Base-by-base conservation (phyloP, 2,797 vertebrate species). In the Takifugu ocellatus region DNA sequence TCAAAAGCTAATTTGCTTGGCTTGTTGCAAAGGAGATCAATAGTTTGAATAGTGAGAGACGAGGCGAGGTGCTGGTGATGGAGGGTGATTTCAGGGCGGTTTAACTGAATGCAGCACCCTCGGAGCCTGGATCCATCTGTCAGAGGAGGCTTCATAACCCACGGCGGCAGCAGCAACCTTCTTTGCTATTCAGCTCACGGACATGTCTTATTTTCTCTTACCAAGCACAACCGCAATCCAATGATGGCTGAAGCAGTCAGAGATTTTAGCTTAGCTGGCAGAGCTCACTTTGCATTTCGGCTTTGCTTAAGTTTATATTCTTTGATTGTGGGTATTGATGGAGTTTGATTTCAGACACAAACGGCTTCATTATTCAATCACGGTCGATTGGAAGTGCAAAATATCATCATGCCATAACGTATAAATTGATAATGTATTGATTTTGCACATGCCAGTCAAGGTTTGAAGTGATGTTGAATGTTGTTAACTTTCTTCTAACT, bases 1-100 rank as follows among this genome's bases (percentile, higher is more conserved):
- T 88, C 84, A 87, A 85, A 88, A 74, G 80, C 70, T 85, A 82
- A 89, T 89, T 88, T 80, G 70, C 76, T 79, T 70, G 51, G 68
- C 54, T 74, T 25, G 76, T 85, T 80, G 81, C 64, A 77, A 78
- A 64, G 53, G 33, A 36, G 77, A 89, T 87, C 85, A 56, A 91
- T 88, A 82, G 59, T 81, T 70, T 67, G 75, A 84, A 31, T 25
- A 25, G 63, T 57, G 70, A 58, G 61, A 56, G 16, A 31, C 59
- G 65, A 46, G 55, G 63, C 59, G 65, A 46, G 55, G 63, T 14
- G 24, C 39, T n/a, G 47, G 2, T 17, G 43, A 24, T 24, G 12
- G 53, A 8, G 25, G 44, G 56, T 25, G 47, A 54, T 63, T 71
- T 68, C 49, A 64, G 68, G 73, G 69, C 70, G 72, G 75, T 79